Percentiles rank a stretch among this genome's conserved stretches.
phyloP scores from a whole-genome alignment of 2,888 invertebrate genomes.

The Hylaea fasciaria region DNA sequence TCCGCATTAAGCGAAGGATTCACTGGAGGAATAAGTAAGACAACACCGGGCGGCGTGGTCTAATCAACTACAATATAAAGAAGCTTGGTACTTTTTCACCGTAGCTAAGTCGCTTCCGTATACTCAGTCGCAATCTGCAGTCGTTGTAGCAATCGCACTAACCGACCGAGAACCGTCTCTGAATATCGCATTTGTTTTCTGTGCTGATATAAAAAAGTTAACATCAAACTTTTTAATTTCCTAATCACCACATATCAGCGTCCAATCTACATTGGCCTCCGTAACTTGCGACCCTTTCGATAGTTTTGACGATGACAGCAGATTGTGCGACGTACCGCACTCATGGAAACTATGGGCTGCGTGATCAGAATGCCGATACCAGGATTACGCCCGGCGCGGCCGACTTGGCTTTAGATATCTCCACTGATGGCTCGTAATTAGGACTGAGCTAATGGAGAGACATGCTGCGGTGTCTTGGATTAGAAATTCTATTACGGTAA shows the following conservation, averaged over 20 bases:
- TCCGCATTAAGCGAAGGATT: constrained; percentile 62
- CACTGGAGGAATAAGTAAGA: constrained; percentile 52
- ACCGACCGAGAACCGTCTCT: too few relatives aligned
- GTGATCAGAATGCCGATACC: constrained; percentile 75
- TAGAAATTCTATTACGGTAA: constrained; percentile 49
- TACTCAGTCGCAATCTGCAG: too few relatives aligned
- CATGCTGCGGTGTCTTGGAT: constrained; percentile 57
- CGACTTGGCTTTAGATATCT: constrained; percentile 68
- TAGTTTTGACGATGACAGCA: constrained; percentile 65
- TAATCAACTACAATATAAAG: constrained; percentile 1
- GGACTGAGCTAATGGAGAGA: constrained; percentile 69
- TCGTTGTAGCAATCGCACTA: too few relatives aligned
- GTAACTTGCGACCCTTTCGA: constrained; percentile 53
- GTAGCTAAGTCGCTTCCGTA: too few relatives aligned
- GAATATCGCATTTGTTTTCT: neutral
- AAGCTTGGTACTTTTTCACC: neutral
- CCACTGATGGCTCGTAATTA: constrained; percentile 70
- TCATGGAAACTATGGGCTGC: constrained; percentile 68
- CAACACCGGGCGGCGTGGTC: constrained; percentile 1
- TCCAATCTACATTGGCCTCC: constrained; percentile 36
- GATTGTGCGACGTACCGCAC: constrained; percentile 66
- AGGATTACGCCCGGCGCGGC: constrained; percentile 67
- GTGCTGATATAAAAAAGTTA: neutral
- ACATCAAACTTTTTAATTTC: constrained; percentile 8
- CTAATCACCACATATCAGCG: constrained; percentile 27